Evolutionary conservation across 2,113 vertebrate species (phyloP).

Genomic region (Scortum barcoo): DNA sequence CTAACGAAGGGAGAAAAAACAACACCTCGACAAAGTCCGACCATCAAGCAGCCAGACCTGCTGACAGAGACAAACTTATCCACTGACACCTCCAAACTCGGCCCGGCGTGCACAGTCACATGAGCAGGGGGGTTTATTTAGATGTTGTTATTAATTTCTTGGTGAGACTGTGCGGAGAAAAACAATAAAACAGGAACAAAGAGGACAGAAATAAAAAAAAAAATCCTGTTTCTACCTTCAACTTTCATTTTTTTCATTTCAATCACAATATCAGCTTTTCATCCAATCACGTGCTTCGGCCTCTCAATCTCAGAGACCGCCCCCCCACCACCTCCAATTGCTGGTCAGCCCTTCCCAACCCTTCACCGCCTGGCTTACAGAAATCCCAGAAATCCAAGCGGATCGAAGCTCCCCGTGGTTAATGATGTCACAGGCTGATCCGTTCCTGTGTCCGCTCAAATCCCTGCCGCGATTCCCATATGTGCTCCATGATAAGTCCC

Average conservation of each 20-base stretch:
- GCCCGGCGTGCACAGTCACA: slow-evolving; percentile 30
- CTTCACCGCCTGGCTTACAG: slow-evolving; percentile 74
- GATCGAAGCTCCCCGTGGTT: slow-evolving; percentile 80
- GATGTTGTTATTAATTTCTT: slow-evolving; percentile 17
- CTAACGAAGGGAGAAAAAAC: slow-evolving; percentile 86
- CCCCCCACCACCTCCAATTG: slow-evolving; percentile 32
- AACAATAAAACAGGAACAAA: slow-evolving; percentile 9
- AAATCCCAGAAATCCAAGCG: slow-evolving; percentile 80
- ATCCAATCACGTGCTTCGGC: slow-evolving; percentile 19
- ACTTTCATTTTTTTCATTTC: slow-evolving; percentile 39
- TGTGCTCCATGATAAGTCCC: slow-evolving; percentile 82
- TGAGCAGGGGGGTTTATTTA: background rate
- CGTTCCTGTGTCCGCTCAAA: slow-evolving; percentile 79
- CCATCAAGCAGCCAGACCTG: slow-evolving; percentile 81
- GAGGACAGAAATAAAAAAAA: slow-evolving; percentile 16
- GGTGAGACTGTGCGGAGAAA: background rate
- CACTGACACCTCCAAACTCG: slow-evolving; percentile 56
- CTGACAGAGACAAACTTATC: slow-evolving; percentile 79
- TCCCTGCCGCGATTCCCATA: slow-evolving; percentile 76
- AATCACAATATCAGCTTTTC: slow-evolving; percentile 48
- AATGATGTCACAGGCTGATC: slow-evolving; percentile 85
- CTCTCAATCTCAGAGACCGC: slow-evolving; percentile 27
- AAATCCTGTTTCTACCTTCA: background rate
- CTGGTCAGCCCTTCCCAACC: slow-evolving; percentile 50
- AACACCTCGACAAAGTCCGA: slow-evolving; percentile 84